These are phyloP conservation scores for Acleris sparsana DNA, from an alignment of 2,888 invertebrate genomes.

Conservation along the genomic window DNA sequence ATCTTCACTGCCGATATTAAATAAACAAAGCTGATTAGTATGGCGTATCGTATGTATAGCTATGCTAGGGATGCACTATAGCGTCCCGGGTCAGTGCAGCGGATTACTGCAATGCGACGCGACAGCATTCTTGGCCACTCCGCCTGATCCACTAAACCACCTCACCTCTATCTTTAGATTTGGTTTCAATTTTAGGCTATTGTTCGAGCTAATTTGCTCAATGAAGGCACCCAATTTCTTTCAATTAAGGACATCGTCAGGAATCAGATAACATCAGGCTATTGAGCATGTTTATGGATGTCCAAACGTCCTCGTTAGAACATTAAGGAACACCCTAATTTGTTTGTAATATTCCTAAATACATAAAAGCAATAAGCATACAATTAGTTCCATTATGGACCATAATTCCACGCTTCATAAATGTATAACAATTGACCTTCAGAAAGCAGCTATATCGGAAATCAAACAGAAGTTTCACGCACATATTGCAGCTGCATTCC, in stretches of 20 bases:
- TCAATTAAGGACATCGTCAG: not conserved
- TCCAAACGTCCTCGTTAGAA: not conserved
- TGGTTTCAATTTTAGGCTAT: conserved; percentile 13
- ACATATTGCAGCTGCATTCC: conserved; percentile 16
- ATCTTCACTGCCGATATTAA: not conserved
- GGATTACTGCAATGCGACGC: conserved; percentile 54
- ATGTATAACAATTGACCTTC: too few relatives aligned
- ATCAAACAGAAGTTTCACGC: conserved; percentile 8
- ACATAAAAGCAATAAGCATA: too few relatives aligned
- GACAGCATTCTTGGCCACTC: conserved; percentile 40
- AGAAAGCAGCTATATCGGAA: too few relatives aligned
- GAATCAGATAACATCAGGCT: conserved; percentile 2
- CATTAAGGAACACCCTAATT: not conserved
- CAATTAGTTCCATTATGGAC: too few relatives aligned
- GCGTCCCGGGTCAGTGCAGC: conserved; percentile 32
- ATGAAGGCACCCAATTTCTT: not conserved
- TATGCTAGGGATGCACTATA: not conserved
- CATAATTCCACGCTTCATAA: too few relatives aligned
- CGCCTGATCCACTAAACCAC: conserved; percentile 12
- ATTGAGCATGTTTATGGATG: not conserved
- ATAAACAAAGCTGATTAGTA: conserved; percentile 2
- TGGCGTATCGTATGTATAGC: not conserved
- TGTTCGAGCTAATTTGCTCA: conserved; percentile 8
- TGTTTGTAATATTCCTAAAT: too few relatives aligned
- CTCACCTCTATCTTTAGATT: conserved; percentile 27